A percentile compares a stretch with the other conserved stretches of the same genome.
These are phyloP conservation scores for Heliconius aoede DNA, from an alignment of 2,888 invertebrate species.

Conservation along the genomic window DNA sequence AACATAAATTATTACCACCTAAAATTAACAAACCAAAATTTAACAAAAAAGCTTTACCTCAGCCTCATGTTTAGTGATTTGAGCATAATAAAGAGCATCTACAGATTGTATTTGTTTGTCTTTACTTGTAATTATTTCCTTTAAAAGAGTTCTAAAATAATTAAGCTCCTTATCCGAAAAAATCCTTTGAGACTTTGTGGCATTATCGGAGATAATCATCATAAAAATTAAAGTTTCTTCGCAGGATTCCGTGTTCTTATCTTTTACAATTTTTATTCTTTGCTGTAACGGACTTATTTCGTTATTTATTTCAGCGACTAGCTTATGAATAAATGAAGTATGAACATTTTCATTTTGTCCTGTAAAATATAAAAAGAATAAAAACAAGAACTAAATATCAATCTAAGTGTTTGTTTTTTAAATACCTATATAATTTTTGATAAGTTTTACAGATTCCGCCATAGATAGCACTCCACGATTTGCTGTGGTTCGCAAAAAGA, in stretches of 20 bases:
- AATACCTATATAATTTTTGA: constrained; percentile 30
- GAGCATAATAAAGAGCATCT: constrained; percentile 70
- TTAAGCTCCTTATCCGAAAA: constrained; percentile 70
- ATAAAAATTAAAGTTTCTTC: constrained; percentile 71
- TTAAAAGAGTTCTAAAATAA: constrained; percentile 70
- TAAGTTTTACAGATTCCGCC: constrained; percentile 55
- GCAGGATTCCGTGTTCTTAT: constrained; percentile 61
- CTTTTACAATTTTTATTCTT: constrained; percentile 66
- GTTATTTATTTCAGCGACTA: constrained; percentile 68
- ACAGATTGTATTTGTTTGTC: constrained; percentile 69
- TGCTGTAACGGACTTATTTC: constrained; percentile 68
- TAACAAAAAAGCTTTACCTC: constrained; percentile 57
- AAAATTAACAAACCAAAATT: neutral
- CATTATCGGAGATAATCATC: constrained; percentile 68
- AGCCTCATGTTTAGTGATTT: constrained; percentile 74
- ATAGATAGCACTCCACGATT: constrained; percentile 69
- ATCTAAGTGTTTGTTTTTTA: neutral
- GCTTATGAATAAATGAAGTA: constrained; percentile 51
- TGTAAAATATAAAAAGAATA: neutral
- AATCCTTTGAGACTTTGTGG: constrained; percentile 71
- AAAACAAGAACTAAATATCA: neutral
- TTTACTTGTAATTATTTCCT: constrained; percentile 72
- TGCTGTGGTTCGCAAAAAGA: constrained; percentile 67
- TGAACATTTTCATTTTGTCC: neutral
- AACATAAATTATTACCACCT: neutral